These are phyloP conservation scores for Botia almorhae DNA, from an alignment of 2,797 vertebrate species.

Conservation along the genomic window DNA sequence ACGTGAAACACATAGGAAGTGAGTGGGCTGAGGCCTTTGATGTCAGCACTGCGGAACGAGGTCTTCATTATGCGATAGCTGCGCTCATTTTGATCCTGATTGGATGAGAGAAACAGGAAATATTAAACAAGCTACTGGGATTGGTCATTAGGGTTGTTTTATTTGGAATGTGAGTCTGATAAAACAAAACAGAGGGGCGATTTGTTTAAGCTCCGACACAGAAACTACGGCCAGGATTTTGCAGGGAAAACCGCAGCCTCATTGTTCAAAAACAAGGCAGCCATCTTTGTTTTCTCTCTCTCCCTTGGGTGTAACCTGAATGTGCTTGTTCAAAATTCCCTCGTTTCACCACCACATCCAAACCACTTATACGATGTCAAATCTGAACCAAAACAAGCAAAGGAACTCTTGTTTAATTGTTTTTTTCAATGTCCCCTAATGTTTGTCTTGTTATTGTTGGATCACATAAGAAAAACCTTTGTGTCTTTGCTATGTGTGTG, in stretches of 20 bases:
- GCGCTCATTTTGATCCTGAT: constrained; percentile 94
- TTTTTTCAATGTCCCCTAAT: constrained; percentile 37
- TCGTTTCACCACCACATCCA: constrained; percentile 42
- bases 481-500: constrained; percentile 9
- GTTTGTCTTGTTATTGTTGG: constrained; percentile 48
- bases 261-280: constrained; percentile 41
- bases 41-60: constrained; percentile 86
- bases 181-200: constrained; percentile 23
- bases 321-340: constrained; percentile 50
- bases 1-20: constrained; percentile 97
- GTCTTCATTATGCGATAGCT: constrained; percentile 97
- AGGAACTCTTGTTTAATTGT: constrained; percentile 22
- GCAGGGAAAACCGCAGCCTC: constrained; percentile 48
- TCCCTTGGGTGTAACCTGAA: constrained; percentile 53
- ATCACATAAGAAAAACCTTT: constrained; percentile 21
- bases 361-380: constrained; percentile 38
- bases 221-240: constrained; percentile 44
- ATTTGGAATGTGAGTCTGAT: constrained; percentile 25
- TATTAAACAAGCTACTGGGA: constrained; percentile 19
- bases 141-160: constrained; percentile 34
- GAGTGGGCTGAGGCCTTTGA: constrained; percentile 92
- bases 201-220: constrained; percentile 39
- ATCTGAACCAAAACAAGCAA: constrained; percentile 49
- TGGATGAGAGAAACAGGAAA: constrained; percentile 52
- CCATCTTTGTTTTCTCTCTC: constrained; percentile 42